Base-by-base conservation (phyloP, 1,140 invertebrate genomes). In the Drosophila eugracilis region DNA sequence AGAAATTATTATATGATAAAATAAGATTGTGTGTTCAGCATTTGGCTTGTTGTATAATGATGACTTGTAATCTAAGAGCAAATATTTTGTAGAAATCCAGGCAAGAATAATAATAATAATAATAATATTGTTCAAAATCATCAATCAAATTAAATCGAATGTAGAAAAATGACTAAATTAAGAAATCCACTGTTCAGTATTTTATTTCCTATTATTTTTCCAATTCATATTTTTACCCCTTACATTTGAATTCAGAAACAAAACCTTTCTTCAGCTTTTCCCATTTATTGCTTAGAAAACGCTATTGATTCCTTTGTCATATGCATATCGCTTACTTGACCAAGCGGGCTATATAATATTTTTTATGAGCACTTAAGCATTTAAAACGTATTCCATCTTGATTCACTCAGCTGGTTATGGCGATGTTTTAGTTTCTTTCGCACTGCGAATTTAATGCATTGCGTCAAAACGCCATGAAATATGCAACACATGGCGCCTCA, bases 401-500 rank as follows among this genome's bases (percentile, higher is more conserved):
- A 73, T 73, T 73, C 69, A 73, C 69, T 73, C 57, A 53, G 26
- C 63, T 66, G 59, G 70, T 62, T 72, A 73, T 55, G 66, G 62
- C 30, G 10, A 69, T 72, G 69, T 49, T 73, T 73, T 48, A 73
- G 70, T 74, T 73, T 49, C 26, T 48, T 79, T 41, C 50, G 15
- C 39, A 3, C 67, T 44, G 53, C 49, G 32, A 73, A 54, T 73
- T 80, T 76, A 85, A 78, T 75, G 57, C 70, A 63, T 49, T 57
- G 77, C 59, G 73, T 75, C 47, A 85, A 85, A 85, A 81, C 58
- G 77, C 81, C 81, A 81, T 85, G 81, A 85, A 85, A 86, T 85
- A 85, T 85, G 81, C 81, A 85, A 81, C 81, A 85, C 81, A 86
- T 86, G 81, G 73, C 76, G 81, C 80, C 81, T 62, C 45, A 71